Base-by-base conservation (phyloP, 1,140 invertebrate species). In the Zaprionus vittiger region DNA sequence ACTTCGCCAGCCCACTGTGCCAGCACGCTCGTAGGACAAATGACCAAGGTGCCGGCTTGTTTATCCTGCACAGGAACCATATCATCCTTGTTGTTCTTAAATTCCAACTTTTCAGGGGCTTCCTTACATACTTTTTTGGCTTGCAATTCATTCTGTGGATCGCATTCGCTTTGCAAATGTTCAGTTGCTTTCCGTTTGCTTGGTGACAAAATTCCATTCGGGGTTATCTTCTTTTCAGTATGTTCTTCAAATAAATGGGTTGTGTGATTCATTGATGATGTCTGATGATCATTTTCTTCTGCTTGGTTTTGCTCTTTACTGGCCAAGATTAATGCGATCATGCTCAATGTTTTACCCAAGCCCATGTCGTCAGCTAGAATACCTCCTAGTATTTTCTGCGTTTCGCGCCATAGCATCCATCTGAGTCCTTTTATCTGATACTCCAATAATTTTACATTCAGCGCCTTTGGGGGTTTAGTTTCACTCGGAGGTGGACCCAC, bases 321-420 rank as follows among this genome's bases (percentile, higher is more conserved):
- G 56, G 93, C 93, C 9, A 96, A 79, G 5, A 97, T 94, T 4
- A 98, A 92, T 0, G 97, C 95, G 72, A 99, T 97, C 95, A 98
- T 97, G 0, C 97, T 97, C 1, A 99, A 92, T 0, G 98, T 99
- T 93, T 99, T 99, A 2, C 83, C 83, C n/a, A 86, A 26, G 6
- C 83, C 83, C 83, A 85, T 85, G 17, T 85, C 83, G 4, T 85
- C 83, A 5, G 79, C 83, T 12, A 85, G 38, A 6, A 85, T 85
- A 11, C 83, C 83, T 6, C 83, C 83, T 11, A 52, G n/a, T 7
- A 83, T 66, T 11, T 14, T 94, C 91, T 98, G 96, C 0, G 49
- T 57, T n/a, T 99, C 98, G 49, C 98, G 93, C 97, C 97, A 99
- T 2, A 95, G 69, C 52, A 99, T 92, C 98, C 98, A 99, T 14